These are phyloP conservation scores for Lasioglossum malachurum DNA, from an alignment of 2,888 invertebrate genomes.

Conservation along the genomic window DNA sequence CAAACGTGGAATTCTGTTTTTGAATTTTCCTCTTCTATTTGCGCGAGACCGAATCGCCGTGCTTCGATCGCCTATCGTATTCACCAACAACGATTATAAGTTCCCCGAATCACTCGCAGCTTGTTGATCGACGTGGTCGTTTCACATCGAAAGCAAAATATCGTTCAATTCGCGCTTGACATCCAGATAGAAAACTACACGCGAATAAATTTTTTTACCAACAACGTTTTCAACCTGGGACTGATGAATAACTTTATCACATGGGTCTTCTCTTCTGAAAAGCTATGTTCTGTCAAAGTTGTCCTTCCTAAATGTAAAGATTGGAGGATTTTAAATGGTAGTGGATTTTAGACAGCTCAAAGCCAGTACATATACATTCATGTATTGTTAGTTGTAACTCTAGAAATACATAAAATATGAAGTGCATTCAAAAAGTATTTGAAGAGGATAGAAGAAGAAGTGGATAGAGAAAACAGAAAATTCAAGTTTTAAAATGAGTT, in stretches of 20 bases:
- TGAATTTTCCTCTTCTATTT: neutral
- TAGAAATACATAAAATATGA: too few species aligned
- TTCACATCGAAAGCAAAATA: neutral
- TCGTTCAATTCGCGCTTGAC: neutral
- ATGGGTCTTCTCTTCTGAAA: neutral
- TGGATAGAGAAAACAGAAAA: neutral
- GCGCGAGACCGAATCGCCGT: constrained; percentile 3
- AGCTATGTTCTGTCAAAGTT: neutral
- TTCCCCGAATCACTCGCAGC: neutral
- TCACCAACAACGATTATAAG: constrained; percentile 41
- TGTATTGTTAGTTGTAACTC: neutral
- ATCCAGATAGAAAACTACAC: neutral
- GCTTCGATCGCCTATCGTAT: constrained; percentile 20
- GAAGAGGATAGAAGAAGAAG: too few species aligned
- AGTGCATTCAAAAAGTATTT: too few species aligned
- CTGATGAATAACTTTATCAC: neutral
- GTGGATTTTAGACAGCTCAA: neutral
- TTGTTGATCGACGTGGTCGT: constrained; percentile 1
- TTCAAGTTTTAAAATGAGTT: neutral
- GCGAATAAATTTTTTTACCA: neutral
- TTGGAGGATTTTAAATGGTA: neutral
- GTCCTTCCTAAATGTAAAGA: neutral
- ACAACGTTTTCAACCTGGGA: neutral
- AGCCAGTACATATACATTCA: neutral
- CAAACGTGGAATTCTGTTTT: constrained; percentile 18